Base-by-base conservation (phyloP, 1,140 invertebrate genomes). In the Aphidius ervi region DNA sequence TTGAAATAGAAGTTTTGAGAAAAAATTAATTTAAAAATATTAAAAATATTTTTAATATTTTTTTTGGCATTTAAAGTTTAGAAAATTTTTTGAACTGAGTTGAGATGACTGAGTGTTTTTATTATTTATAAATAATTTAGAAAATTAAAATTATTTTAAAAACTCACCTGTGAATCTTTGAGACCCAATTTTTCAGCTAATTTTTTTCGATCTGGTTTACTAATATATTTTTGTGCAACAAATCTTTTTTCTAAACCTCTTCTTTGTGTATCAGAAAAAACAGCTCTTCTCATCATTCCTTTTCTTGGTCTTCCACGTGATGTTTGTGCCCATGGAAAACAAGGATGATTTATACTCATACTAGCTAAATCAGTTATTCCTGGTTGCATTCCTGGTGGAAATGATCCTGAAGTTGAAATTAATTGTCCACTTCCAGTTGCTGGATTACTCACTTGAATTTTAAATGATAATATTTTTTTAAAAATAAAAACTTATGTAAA, bases 151-250 rank as follows among this genome's bases (percentile, higher is more conserved):
- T 16, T 16, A 16, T 16, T 16, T 16, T 16, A 0, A 16, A 49
- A 39, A 62, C 43, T 40, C 23, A 95, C 93, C 87, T 95, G 93
- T 70, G 92, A 94, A 71, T 98, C 96, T 69, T 96, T 97, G 1
- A 98, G 84, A 23, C 95, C 95, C 46, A 98, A 82, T 76, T 95
- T 94, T 74, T 96, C 94, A 0, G 96, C 96, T 40, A 98, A 80
- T 72, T 97, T 97, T 78, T 97, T 93, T 71, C 96, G 85, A 78
- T 98, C 95, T 1, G 95, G 95, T 77, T 98, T 98, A 61, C 93
- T 96, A 70, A 98, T 98, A 77, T 98, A 98, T 77, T 98, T 97
- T 79, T 98, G 95, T n/a, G 95, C 85, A 75, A 95, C 93, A 79
- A 98, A 98, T 68, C 94, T 80, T 67, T 95, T 91, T 79, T 98